These are phyloP conservation scores for Salarias fasciatus DNA, from an alignment of 2,797 vertebrate species.

Conservation along the genomic window DNA sequence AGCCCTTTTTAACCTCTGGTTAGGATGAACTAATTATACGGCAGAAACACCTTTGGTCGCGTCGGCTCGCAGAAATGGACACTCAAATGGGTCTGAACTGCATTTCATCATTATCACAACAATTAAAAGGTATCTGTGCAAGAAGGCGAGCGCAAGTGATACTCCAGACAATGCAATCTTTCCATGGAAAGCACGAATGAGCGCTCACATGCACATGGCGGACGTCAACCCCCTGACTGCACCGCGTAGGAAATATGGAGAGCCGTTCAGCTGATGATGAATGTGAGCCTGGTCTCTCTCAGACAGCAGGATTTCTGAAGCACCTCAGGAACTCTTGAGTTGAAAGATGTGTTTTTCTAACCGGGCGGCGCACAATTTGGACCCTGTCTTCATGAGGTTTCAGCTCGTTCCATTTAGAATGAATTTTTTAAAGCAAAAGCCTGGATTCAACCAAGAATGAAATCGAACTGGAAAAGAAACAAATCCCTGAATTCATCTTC, in stretches of 20 bases:
- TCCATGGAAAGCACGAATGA: not conserved
- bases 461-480: too few relatives aligned
- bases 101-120: conserved; percentile 30
- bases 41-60: conserved; percentile 36
- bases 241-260: conserved; percentile 20
- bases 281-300: conserved; percentile 23
- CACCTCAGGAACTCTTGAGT: conserved; percentile 9
- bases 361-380: too few relatives aligned
- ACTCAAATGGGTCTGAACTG: conserved; percentile 28
- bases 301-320: conserved; percentile 19
- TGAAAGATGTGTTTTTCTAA: not conserved
- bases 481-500: too few relatives aligned
- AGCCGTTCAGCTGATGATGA: conserved; percentile 3
- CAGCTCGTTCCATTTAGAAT: too few relatives aligned
- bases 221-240: not conserved
- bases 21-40: conserved; percentile 53
- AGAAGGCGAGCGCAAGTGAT: conserved; percentile 6
- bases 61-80: conserved; percentile 6
- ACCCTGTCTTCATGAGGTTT: too few relatives aligned
- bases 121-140: conserved; percentile 27
- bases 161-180: not conserved
- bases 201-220: not conserved
- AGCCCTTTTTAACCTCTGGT: conserved; percentile 61
- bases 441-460: too few relatives aligned
- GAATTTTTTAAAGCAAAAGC: too few relatives aligned